Percentiles rank a stretch among this genome's conserved stretches.
Conservation (phyloP, 2,888 invertebrate species). For the Drosophila anomelani region DNA sequence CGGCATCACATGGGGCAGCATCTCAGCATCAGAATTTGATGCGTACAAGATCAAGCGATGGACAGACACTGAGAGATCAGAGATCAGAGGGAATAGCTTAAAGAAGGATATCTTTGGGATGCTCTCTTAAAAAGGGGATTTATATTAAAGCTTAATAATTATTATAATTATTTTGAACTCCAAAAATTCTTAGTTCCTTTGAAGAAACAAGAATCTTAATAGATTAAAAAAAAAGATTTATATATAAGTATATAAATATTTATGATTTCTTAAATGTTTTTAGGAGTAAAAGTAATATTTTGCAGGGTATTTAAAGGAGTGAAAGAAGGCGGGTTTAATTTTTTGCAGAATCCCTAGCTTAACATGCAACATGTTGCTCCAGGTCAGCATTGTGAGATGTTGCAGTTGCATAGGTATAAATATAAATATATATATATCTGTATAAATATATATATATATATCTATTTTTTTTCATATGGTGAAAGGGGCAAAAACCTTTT, state of each 20-base stretch:
- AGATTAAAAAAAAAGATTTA: too few relatives aligned
- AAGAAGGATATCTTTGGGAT: background rate
- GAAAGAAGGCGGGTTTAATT: background rate
- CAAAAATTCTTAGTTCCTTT: too few relatives aligned
- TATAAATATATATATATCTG: background rate
- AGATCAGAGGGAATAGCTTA: background rate
- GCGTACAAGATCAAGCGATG: conserved; percentile 57
- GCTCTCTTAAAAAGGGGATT: background rate
- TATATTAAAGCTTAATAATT: too few relatives aligned
- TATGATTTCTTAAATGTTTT: too few relatives aligned
- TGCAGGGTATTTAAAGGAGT: background rate
- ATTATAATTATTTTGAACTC: too few relatives aligned
- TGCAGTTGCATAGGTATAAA: conserved; percentile 1
- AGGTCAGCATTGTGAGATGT: conserved; percentile 65
- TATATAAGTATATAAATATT: too few relatives aligned
- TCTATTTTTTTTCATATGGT: background rate
- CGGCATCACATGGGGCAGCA: conserved; percentile 48
- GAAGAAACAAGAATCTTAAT: too few relatives aligned
- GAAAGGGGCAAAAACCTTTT: conserved; percentile 18
- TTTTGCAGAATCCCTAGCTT: conserved; percentile 5
- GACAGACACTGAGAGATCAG: conserved; percentile 3
- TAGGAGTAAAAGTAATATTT: too few relatives aligned
- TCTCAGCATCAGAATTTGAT: conserved; percentile 58
- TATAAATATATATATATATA: background rate
- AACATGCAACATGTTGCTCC: conserved; percentile 74